These are phyloP conservation scores for Dromaius novaehollandiae DNA, from an alignment of 2,113 vertebrate genomes.

Conservation along the genomic window DNA sequence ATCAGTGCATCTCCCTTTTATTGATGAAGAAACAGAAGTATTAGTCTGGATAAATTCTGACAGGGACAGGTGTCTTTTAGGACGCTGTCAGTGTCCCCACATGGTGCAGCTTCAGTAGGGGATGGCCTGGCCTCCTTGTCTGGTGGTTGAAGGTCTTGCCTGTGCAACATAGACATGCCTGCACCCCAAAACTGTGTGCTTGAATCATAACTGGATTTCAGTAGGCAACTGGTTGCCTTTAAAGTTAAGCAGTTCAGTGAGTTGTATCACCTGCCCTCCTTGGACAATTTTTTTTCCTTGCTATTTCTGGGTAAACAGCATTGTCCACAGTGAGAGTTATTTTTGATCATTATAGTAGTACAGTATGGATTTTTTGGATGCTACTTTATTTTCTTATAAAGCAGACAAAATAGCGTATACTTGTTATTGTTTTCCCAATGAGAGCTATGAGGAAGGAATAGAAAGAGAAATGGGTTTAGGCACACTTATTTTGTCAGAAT, in stretches of 20 bases:
- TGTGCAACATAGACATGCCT: background rate
- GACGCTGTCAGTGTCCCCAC: rapidly evolving
- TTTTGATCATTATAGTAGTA: background rate
- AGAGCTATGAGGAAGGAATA: background rate
- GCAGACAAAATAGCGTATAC: background rate
- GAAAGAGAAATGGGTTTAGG: background rate
- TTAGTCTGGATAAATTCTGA: background rate
- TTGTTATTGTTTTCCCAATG: background rate
- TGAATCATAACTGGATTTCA: background rate
- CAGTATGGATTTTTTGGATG: background rate
- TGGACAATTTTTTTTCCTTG: background rate
- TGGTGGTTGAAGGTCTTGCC: background rate
- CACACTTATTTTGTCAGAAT: background rate
- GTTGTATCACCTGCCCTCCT: background rate
- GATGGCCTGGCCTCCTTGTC: background rate
- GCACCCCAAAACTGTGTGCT: background rate
- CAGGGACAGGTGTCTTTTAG: rapidly evolving
- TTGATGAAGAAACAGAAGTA: background rate
- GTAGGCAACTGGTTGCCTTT: background rate
- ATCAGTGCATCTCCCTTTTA: rapidly evolving
- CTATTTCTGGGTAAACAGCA: background rate
- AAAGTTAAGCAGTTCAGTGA: background rate
- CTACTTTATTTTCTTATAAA: background rate
- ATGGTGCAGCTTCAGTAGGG: no score
- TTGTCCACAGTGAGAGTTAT: background rate